Conservation (phyloP, 2,797 vertebrate species). For the Okamejei kenojei region DNA sequence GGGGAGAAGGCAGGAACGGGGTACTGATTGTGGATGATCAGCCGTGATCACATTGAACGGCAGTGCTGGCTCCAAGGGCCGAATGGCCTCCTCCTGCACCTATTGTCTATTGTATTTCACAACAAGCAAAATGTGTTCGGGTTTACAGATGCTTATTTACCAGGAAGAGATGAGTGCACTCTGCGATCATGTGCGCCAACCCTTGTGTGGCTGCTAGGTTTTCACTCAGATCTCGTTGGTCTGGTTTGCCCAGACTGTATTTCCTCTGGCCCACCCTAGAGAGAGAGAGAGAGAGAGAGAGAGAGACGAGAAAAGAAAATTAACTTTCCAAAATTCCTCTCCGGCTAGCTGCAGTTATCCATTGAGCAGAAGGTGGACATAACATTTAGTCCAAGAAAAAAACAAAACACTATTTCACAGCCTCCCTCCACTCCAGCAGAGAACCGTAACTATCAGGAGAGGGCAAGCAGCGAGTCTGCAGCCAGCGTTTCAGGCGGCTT, state of each 20-base stretch:
- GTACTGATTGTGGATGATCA: no score
- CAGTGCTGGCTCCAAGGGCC: no score
- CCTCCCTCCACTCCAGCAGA: not conserved
- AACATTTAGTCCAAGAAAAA: not conserved
- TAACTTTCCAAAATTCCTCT: not conserved
- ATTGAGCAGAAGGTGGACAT: not conserved
- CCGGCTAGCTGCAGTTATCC: not conserved
- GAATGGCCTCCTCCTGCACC: no score
- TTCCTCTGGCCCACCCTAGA: conserved; percentile 68
- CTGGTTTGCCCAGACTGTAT: conserved; percentile 71
- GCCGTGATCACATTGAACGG: no score
- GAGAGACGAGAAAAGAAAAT: not conserved
- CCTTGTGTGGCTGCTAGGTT: conserved; percentile 77
- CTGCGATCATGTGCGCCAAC: conserved; percentile 73
- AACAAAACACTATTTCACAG: not conserved
- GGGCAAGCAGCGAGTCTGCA: conserved; percentile 39
- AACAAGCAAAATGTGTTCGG: not conserved
- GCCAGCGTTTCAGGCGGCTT: conserved; percentile 44
- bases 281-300: not conserved
- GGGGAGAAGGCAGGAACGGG: no score
- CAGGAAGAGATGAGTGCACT: conserved; percentile 68
- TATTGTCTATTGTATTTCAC: not conserved
- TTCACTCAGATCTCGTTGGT: conserved; percentile 77
- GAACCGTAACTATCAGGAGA: not conserved
- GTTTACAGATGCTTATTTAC: conserved; percentile 42